Base-by-base conservation (phyloP, 2,113 vertebrate species). In the Hippoglossus stenolepis region DNA sequence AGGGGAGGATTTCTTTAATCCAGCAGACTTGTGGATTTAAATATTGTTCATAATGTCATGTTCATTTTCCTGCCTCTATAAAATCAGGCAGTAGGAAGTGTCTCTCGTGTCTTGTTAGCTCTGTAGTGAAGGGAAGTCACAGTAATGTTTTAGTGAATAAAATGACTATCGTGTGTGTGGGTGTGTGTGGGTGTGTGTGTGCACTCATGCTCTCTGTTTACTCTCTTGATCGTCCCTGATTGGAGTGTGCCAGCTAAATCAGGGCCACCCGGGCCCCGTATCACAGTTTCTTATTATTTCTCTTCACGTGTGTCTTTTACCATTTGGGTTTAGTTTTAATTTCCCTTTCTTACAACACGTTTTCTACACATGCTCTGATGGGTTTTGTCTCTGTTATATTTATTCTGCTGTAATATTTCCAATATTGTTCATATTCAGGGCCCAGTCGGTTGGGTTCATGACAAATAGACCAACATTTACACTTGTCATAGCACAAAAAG, bases 201-300 rank as follows among this genome's bases (percentile, higher is more conserved):
- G 73, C 56, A 11, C 38, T 8, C 20, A 11, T 51, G 26, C 15
- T 45, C 12, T 40, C 13, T 28, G 4, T 78, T n/a, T 26, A 31
- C 47, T 13, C 14, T 62, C 23, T 58, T 51, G 3, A 71, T 21
- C 4, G 13, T 43, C 63, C 4, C 0, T 61, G 51, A 63, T 70
- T 73, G 72, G 51, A 82, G 82, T 79, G 67, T 63, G 57, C 59
- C 21, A 15, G 2, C 8, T 47, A 38, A 77, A 83, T 75, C 63
- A 53, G 24, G 14, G 12, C 73, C 73, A 73, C 70, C 74, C 77
- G 80, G 28, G 58, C 0, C 70, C 74, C 73, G n/a, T 28, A 9
- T 58, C 40, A 26, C 13, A 53, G 28, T 13, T 12, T 60, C 31
- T 31, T 31, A 31, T 31, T 62, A 43, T 65, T 26, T 12, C 58